A percentile compares a stretch with the other conserved stretches of the same genome.
Conservation (phyloP, 2,888 invertebrate species). For the Plebejus melissa region DNA sequence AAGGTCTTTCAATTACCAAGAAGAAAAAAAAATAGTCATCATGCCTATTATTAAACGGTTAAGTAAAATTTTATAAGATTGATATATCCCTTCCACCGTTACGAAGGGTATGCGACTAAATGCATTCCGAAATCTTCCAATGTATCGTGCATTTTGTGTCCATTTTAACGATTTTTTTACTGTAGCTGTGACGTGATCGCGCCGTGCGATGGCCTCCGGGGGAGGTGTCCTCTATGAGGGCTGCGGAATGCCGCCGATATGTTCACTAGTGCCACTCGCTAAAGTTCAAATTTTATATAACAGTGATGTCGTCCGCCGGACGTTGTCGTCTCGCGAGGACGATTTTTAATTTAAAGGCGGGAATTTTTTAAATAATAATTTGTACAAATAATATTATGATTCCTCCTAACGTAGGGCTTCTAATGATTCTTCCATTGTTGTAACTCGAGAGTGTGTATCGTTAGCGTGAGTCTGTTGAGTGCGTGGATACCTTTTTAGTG, state of each 20-base stretch:
- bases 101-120: constrained; percentile 50
- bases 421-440: constrained; percentile 70
- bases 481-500: constrained; percentile 12
- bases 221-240: constrained; percentile 31
- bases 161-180: constrained; percentile 39
- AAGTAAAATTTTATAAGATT: constrained; percentile 67
- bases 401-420: constrained; percentile 55
- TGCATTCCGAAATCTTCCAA: constrained; percentile 72
- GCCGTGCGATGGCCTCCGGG: constrained; percentile 28
- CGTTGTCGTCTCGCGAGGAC: constrained; percentile 22
- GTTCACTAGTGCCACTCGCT: constrained; percentile 30
- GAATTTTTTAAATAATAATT: constrained; percentile 25
- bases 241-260: constrained; percentile 17
- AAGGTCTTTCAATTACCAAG: no score
- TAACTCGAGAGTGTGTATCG: constrained; percentile 43
- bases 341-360: constrained; percentile 19
- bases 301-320: not conserved
- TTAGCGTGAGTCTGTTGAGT: constrained; percentile 40
- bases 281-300: constrained; percentile 29
- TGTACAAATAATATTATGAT: constrained; percentile 30
- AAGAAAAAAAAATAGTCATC: no score
- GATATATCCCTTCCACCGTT: constrained; percentile 44
- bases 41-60: constrained; percentile 44
- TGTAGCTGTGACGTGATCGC: constrained; percentile 30
- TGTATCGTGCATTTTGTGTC: constrained; percentile 57